A percentile compares a stretch with the other conserved stretches of the same genome.
phyloP scores from a whole-genome alignment of 2,888 invertebrate genomes.

The Diabrotica balteata region DNA sequence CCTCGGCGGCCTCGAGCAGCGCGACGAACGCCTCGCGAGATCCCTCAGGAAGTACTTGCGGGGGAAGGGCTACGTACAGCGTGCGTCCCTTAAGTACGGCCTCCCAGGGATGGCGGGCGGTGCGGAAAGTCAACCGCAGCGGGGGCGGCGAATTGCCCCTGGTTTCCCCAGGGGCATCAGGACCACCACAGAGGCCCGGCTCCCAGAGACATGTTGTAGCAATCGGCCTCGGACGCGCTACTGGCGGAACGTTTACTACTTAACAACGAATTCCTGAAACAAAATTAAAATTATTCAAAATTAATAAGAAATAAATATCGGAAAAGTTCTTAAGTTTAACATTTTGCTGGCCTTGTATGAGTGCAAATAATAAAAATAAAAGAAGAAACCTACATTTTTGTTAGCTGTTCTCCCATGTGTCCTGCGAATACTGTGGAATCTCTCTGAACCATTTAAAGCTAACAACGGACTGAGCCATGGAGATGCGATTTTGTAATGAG shows the following conservation, averaged over 20 bases:
- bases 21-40: constrained; percentile 96
- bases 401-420: too few species aligned
- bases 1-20: constrained; percentile 94
- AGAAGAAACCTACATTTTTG: too few species aligned
- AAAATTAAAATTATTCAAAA: not conserved
- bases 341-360: too few species aligned
- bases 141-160: constrained; percentile 66
- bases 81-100: constrained; percentile 69
- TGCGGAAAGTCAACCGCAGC: constrained; percentile 61
- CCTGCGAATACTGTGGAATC: too few species aligned
- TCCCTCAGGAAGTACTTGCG: constrained; percentile 84
- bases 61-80: constrained; percentile 89
- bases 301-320: too few species aligned
- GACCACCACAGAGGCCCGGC: constrained; percentile 99
- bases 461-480: too few species aligned
- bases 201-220: constrained; percentile 89
- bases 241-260: constrained; percentile 70
- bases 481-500: too few species aligned
- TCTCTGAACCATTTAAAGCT: too few species aligned
- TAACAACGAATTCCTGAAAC: constrained; percentile 42
- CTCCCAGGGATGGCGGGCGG: constrained; percentile 58
- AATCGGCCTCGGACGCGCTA: constrained; percentile 76
- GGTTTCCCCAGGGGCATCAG: constrained; percentile 95
- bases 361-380: too few species aligned
- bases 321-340: too few species aligned